Base-by-base conservation (phyloP, 2,797 vertebrate genomes). In the Pseudochaenichthys georgianus region DNA sequence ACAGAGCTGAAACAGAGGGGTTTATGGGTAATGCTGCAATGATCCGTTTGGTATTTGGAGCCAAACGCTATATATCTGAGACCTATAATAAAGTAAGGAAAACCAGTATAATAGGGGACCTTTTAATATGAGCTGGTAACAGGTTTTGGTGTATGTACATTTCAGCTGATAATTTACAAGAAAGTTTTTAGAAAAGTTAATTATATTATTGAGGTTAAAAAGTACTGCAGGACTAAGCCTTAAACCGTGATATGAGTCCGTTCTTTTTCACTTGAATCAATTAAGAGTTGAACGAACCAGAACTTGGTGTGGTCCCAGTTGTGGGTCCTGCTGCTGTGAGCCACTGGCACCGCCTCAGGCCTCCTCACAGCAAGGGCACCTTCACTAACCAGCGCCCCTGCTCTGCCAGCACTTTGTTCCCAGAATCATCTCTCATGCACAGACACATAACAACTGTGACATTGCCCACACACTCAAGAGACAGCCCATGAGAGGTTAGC, bases 351-450 rank as follows among this genome's bases (percentile, higher is more conserved):
- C 1, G 59, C 87, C 78, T 79, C 64, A 42, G 86, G 89, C 78
- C 59, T 78, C 45, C 76, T 70, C 62, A 70, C 58, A 66, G 81
- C 75, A 86, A 88, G 82, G 91, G 85, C 90, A 91, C 89, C 85
- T 84, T 84, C 68, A 52, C 69, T 73, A 70, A 80, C 70, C 78
- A 68, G 61, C 62, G 48, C 16, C 66, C 16, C 57, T n/a, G 64
- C 41, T 77, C 83, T 88, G 81, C 86, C 84, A 77, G 80, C 73
- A 60, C 71, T 84, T 80, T 74, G 64, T 64, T 83, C 76, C 67
- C 78, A 75, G 82, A 81, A 85, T 77, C 23, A 9, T 76, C 76
- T 81, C 73, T 87, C 80, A 78, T 74, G 57, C 77, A 47, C 69
- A 54, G 62, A 85, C 81, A 75, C 83, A 84, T 38, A 38, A 38